A percentile compares a stretch with the other conserved stretches of the same genome.
phyloP scores from a whole-genome alignment of 2,888 invertebrate species.

The Xestia c-nigrum region DNA sequence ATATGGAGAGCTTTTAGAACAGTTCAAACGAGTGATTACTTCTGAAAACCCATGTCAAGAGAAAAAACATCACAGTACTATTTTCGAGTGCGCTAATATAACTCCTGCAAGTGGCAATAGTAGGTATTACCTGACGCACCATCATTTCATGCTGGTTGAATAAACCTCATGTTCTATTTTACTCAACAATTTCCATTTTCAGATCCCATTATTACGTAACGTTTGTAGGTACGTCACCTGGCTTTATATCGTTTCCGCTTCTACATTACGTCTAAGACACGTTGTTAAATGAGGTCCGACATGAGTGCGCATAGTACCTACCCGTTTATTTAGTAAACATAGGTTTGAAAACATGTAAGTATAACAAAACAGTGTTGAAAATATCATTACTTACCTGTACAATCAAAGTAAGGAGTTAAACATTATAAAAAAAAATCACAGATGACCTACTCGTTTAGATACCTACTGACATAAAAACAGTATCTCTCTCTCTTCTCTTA shows the following conservation, averaged over 20 bases:
- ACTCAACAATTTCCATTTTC: constrained; percentile 26
- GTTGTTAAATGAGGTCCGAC: constrained; percentile 26
- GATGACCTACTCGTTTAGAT: constrained; percentile 37
- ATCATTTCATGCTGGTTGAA: constrained; percentile 11
- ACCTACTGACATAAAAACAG: constrained; percentile 29
- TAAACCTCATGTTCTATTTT: constrained; percentile 38
- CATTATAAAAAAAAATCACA: not conserved
- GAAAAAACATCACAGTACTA: not conserved
- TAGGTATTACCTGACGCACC: constrained; percentile 26
- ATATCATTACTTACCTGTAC: not conserved
- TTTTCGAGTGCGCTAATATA: not conserved
- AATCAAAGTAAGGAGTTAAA: constrained; percentile 3
- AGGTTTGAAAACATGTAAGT: no score
- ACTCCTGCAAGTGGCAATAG: constrained; percentile 23
- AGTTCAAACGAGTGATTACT: no score
- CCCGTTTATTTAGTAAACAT: constrained; percentile 14
- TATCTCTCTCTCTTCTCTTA: constrained; percentile 23
- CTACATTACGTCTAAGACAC: constrained; percentile 23
- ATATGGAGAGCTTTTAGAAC: not conserved
- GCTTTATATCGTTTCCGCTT: constrained; percentile 44
- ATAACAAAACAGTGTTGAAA: not conserved
- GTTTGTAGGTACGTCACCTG: constrained; percentile 23
- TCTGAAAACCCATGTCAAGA: not conserved
- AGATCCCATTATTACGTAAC: constrained; percentile 42
- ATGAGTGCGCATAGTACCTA: constrained; percentile 3